Base-by-base conservation (phyloP, 2,113 vertebrate genomes). In the Triplophysa tibetana region DNA sequence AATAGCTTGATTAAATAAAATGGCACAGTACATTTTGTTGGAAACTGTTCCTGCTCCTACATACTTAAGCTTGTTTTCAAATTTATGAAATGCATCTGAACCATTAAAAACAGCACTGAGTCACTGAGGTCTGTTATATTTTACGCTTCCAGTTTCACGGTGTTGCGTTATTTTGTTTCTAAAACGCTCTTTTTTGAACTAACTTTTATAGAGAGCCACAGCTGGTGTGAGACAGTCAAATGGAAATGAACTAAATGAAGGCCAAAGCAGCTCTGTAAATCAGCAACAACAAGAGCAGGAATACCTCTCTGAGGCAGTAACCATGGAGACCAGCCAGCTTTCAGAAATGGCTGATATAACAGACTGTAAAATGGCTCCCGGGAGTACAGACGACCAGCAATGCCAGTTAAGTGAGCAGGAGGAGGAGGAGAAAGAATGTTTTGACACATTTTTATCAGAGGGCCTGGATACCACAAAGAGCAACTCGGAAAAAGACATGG, bases 241-340 rank as follows among this genome's bases (percentile, higher is more conserved):
- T 85, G 83, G 70, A 67, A 84, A 38, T 83, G 81, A 86, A 83
- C 29, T 85, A 77, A 79, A 21, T 19, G 85, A 84, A 61, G 81
- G 54, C 68, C 68, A 75, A 63, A 81, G 62, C 70, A 56, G 81
- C 70, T 60, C 81, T 80, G 78, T 82, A 82, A 81, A 73, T 79
- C 77, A 79, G 70, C 75, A 80, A 86, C 52, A 77, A 80, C 75
- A 85, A 78, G 80, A 85, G 69, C 83, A 83, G 70, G 76, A 86
- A 85, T 58, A 86, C 81, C 75, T 81, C 63, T 75, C 82, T 38
- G 74, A 81, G 50, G 24, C 79, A 50, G 84, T 87, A 82, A 77
- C 88, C 65, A 86, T 89, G 83, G 85, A 89, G 79, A 85, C 84
- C 23, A 78, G 54, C 60, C 81, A 78, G 77, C 70, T 82, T 84